phyloP scores from a whole-genome alignment of 2,113 vertebrate genomes.

The Hippocampus zosterae region DNA sequence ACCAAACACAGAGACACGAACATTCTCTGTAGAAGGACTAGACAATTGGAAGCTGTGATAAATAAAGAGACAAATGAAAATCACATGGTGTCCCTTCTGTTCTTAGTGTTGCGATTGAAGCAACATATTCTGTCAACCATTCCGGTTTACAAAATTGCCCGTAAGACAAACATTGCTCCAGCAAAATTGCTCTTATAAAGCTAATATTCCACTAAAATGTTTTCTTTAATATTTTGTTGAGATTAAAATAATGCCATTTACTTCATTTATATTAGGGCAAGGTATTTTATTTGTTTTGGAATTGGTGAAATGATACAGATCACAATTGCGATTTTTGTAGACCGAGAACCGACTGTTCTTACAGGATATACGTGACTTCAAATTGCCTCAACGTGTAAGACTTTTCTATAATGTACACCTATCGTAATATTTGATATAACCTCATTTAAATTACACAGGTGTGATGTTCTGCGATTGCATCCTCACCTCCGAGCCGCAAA shows the following conservation, averaged over 20 bases:
- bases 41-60: constrained; percentile 8
- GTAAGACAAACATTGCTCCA: background rate
- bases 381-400: constrained; percentile 20
- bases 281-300: background rate
- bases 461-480: constrained; percentile 58
- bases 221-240: background rate
- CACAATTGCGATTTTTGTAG: background rate
- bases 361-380: background rate
- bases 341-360: too few relatives aligned
- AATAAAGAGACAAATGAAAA: constrained; percentile 11
- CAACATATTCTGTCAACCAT: background rate
- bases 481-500: constrained; percentile 37
- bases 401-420: constrained; percentile 8
- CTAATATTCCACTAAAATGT: background rate
- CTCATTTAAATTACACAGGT: constrained; percentile 23
- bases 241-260: background rate
- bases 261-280: background rate
- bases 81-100: background rate
- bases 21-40: constrained; percentile 7
- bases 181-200: background rate
- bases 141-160: background rate
- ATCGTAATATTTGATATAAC: constrained; percentile 8
- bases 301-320: background rate
- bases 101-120: background rate
- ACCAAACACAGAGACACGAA: background rate